Evolutionary conservation across 2,113 vertebrate genomes (phyloP).

Genomic region (Oreochromis niloticus): DNA sequence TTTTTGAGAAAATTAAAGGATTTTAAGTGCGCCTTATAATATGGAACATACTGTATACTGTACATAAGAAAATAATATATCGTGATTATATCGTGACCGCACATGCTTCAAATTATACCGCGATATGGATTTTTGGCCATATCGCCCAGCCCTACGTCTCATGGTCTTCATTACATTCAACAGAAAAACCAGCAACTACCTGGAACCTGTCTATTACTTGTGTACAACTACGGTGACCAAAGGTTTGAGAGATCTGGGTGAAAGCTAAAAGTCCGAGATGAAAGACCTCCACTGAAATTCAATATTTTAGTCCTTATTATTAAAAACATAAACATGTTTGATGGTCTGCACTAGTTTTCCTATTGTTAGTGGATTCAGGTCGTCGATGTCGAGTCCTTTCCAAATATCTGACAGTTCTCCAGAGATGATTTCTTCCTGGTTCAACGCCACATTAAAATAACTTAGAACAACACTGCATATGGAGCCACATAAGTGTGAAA

Average conservation of each 20-base stretch:
- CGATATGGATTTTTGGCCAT: too few species aligned
- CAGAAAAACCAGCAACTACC: not conserved
- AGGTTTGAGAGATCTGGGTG: not conserved
- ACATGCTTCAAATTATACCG: too few species aligned
- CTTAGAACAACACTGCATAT: not conserved
- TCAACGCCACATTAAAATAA: not conserved
- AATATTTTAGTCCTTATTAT: not conserved
- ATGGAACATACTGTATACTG: too few species aligned
- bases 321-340: not conserved
- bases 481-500: not conserved
- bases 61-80: too few species aligned
- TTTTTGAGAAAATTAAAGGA: too few species aligned
- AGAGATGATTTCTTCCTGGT: not conserved
- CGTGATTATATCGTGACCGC: too few species aligned
- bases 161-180: not conserved
- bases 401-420: not conserved
- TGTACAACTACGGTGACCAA: not conserved
- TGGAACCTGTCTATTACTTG: not conserved
- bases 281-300: not conserved
- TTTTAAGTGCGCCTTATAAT: too few species aligned
- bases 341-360: not conserved
- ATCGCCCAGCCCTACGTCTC: not conserved
- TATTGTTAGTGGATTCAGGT: not conserved
- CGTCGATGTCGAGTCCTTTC: not conserved
- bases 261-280: too few species aligned